These are phyloP conservation scores for Porites cylindrica DNA, from an alignment of 92 coral and sea anemone genomes.

Conservation along the genomic window DNA sequence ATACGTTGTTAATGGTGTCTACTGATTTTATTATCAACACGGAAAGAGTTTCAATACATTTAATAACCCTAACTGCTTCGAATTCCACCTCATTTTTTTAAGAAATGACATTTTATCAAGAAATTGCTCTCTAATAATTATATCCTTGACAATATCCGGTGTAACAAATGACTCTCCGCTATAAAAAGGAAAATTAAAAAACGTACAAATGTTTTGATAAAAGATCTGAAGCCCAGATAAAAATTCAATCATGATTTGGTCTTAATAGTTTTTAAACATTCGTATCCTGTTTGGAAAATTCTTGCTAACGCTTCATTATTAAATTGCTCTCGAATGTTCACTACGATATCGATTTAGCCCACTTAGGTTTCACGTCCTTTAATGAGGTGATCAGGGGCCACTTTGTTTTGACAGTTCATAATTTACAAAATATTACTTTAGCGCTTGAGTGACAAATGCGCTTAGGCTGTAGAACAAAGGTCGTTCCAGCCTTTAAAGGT, in stretches of 20 bases:
- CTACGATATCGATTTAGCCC: not conserved
- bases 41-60: too few relatives aligned
- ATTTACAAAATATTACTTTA: too few relatives aligned
- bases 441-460: too few relatives aligned
- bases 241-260: not conserved
- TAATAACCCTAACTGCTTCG: too few relatives aligned
- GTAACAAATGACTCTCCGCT: too few relatives aligned
- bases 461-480: not conserved
- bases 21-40: too few relatives aligned
- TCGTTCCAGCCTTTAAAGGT: not conserved
- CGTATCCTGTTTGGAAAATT: not conserved
- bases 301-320: not conserved
- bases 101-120: not conserved
- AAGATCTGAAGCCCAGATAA: not conserved
- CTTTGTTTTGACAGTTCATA: not conserved
- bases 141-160: not conserved
- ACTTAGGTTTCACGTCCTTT: not conserved
- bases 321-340: not conserved
- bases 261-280: not conserved
- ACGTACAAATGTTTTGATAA: not conserved
- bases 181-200: too few relatives aligned
- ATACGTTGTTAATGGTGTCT: too few relatives aligned
- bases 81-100: too few relatives aligned
- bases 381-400: not conserved
- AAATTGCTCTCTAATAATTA: not conserved